phyloP scores from a whole-genome alignment of 1,140 invertebrate species.

The Rhopalosiphum padi region DNA sequence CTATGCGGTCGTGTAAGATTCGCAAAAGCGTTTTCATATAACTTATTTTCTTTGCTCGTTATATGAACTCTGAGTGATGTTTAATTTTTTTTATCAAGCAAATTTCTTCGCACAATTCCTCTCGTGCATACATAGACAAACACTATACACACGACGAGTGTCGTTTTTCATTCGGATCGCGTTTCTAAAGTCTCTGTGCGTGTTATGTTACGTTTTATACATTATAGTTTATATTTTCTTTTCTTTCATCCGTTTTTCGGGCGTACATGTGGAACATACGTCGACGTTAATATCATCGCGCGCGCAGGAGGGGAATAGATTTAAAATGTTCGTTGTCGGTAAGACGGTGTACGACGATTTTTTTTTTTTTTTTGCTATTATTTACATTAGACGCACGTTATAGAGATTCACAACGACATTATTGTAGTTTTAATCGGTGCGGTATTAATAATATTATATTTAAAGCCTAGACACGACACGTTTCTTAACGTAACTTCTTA shows the following conservation, averaged over 20 bases:
- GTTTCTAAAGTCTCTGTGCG: slow-evolving; percentile 5
- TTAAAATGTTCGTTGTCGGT: neutral
- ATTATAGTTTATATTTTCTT: neutral
- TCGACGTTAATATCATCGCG: too few relatives aligned
- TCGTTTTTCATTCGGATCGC: slow-evolving; percentile 12
- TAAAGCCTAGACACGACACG: too few relatives aligned
- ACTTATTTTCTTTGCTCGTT: neutral
- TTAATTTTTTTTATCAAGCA: neutral
- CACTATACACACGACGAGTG: neutral
- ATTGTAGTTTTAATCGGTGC: too few relatives aligned
- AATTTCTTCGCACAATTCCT: neutral
- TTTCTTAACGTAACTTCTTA: neutral
- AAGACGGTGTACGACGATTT: neutral
- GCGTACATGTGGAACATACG: neutral
- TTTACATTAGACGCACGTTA: too few relatives aligned
- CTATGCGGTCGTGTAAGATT: neutral
- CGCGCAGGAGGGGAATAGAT: neutral
- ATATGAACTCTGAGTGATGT: neutral
- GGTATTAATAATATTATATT: too few relatives aligned
- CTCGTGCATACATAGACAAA: too few relatives aligned
- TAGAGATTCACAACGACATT: too few relatives aligned
- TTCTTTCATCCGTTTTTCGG: neutral
- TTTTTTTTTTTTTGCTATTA: neutral
- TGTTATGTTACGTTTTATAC: neutral
- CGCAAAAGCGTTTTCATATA: neutral